Percentiles rank a stretch among this genome's conserved stretches.
Conservation (phyloP, 2,797 vertebrate genomes). For the Garrulus glandarius region DNA sequence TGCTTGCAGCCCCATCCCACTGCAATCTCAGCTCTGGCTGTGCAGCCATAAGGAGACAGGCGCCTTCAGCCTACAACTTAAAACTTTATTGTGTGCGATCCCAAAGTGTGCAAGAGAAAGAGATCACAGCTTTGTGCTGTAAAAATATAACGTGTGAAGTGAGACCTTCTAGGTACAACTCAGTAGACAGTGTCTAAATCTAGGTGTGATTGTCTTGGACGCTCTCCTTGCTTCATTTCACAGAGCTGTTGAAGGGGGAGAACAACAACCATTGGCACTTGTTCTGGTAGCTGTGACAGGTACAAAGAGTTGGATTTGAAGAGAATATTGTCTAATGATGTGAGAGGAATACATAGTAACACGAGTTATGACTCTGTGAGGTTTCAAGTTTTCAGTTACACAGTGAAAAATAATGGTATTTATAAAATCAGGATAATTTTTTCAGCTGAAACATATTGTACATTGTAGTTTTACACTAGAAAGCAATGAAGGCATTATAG, state of each 20-base stretch:
- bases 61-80: neutral
- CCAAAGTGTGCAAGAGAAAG: neutral
- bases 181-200: neutral
- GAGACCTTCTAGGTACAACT: neutral
- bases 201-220: neutral
- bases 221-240: neutral
- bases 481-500: neutral
- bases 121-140: neutral
- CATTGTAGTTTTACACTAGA: neutral
- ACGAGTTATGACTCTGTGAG: neutral
- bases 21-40: neutral
- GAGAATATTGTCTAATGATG: neutral
- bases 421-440: neutral
- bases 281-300: neutral
- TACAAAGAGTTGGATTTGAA: neutral
- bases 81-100: neutral
- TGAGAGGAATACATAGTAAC: neutral
- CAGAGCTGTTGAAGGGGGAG: neutral
- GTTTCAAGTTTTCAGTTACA: neutral
- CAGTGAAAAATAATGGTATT: neutral
- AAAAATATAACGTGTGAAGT: neutral
- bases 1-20: fast-evolving
- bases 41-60: fast-evolving
- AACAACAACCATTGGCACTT: neutral
- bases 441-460: neutral